Base-by-base conservation (phyloP, 2,888 invertebrate species). In the Lydus trimaculatus region DNA sequence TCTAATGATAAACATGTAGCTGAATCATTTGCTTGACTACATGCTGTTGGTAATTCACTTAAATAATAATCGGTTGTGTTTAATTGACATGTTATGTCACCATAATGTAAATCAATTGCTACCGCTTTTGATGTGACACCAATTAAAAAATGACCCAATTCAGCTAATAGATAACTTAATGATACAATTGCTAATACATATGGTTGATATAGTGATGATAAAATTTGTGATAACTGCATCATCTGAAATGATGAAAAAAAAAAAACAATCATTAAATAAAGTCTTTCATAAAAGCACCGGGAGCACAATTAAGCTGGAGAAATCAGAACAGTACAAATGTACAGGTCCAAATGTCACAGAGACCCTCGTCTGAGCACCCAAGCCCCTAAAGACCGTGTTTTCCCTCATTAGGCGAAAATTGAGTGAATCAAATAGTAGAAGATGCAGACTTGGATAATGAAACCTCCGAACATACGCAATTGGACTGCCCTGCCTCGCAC, bases 111-210 rank as follows among this genome's bases (percentile, higher is more conserved):
- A 82, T 94, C 95, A 23, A 91, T 91, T 2, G 95, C 95, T 52
- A 94, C 94, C 77, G 92, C 93, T 83, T 95, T 94, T 65, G 94
- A 95, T 65, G 95, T 95, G 4, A 94, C 94, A 85, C 95, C 95
- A 76, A 96, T 94, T 72, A 96, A 87, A 84, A 95, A 96, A 84
- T 96, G 96, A 31, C 95, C 95, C 72, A 96, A 86, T 84, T 96
- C 96, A 17, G 95, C 96, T 25, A 95, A 87, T 69, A 95, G 91
- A 85, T 96, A 96, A 71, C 95, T 94, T 64, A 94, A 84, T 63
- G 95, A 94, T 69, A 96, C 90, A 72, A 96, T 86, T 31, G 89
- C 92, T 78, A 96, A 86, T 73, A 93, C 94, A 84, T 94, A 95
- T 81, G 91, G 89, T 81, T 91, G 92, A 87, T 95, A 94, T 76